Percentiles rank a stretch among this genome's conserved stretches.
Evolutionary conservation across 2,888 invertebrate genomes (phyloP).

Genomic region (Unio delphinus): DNA sequence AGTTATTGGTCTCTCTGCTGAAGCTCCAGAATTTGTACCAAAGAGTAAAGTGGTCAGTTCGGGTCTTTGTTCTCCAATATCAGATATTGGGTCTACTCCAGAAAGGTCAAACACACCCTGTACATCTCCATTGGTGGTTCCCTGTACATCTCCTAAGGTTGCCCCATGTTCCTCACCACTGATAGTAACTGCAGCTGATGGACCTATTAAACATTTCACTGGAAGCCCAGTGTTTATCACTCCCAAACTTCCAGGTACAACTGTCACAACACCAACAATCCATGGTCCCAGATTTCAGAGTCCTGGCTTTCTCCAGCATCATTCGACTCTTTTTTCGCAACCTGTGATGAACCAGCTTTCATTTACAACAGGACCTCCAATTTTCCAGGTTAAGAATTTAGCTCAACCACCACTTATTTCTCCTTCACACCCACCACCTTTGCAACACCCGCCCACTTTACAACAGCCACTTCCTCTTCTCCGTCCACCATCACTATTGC

Average conservation of each 20-base stretch:
- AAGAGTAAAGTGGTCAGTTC: conserved; percentile 11
- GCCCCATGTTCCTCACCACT: conserved; percentile 8
- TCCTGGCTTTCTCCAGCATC: no score
- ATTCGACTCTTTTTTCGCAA: no score
- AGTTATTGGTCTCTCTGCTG: conserved; percentile 32
- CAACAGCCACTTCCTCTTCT: not conserved
- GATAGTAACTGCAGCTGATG: conserved; percentile 7
- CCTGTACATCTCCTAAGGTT: conserved; percentile 5
- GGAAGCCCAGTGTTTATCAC: conserved; percentile 40
- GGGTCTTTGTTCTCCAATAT: not conserved
- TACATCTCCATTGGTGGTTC: conserved; percentile 7
- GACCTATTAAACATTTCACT: conserved; percentile 9
- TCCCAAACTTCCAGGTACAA: conserved; percentile 17
- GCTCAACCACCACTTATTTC: no score
- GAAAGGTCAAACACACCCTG: conserved; percentile 3
- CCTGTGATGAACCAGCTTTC: no score
- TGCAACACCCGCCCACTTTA: no score
- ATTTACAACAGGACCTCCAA: conserved; percentile 12
- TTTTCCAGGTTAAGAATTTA: conserved; percentile 3
- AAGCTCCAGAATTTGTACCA: conserved; percentile 42
- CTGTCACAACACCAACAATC: no score
- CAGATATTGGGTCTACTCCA: not conserved
- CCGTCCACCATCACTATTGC: conserved; percentile 19
- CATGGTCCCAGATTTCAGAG: no score
- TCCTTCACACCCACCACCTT: no score